A percentile compares a stretch with the other conserved stretches of the same genome.
These are phyloP conservation scores for Troilus luridus DNA, from an alignment of 2,888 invertebrate species.

Conservation along the genomic window DNA sequence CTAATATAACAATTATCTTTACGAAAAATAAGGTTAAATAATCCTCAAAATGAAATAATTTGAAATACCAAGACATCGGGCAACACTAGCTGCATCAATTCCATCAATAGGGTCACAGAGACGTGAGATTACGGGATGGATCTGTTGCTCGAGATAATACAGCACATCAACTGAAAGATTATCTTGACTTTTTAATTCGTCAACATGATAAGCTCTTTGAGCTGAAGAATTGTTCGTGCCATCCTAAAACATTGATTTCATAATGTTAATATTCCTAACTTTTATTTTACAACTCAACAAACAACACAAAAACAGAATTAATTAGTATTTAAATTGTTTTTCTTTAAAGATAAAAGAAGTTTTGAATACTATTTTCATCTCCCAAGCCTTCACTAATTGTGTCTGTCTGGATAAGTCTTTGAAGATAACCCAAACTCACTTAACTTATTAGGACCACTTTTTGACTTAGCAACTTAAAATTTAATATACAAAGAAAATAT, in stretches of 20 bases:
- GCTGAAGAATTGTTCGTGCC: slow-evolving; percentile 84
- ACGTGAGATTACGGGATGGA: slow-evolving; percentile 95
- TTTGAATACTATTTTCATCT: too few species aligned
- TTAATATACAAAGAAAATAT: neutral
- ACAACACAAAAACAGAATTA: slow-evolving; percentile 31
- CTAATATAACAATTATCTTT: neutral
- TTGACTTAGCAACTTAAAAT: too few species aligned
- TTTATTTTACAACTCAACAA: neutral
- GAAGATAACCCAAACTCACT: too few species aligned
- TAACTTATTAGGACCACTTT: too few species aligned
- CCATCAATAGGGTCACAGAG: slow-evolving; percentile 97
- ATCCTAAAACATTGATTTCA: slow-evolving; percentile 71
- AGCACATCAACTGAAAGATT: slow-evolving; percentile 83
- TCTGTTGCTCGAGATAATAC: slow-evolving; percentile 95
- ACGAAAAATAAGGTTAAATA: neutral
- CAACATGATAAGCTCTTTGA: slow-evolving; percentile 94
- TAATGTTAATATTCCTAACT: neutral
- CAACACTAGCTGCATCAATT: slow-evolving; percentile 90
- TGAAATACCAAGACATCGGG: slow-evolving; percentile 83
- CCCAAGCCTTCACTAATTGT: too few species aligned
- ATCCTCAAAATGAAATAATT: neutral
- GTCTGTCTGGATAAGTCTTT: too few species aligned
- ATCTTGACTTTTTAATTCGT: slow-evolving; percentile 84
- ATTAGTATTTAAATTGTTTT: too few species aligned
- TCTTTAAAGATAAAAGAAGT: neutral